phyloP scores from a whole-genome alignment of 2,797 vertebrate species.

The Emydoidea blandingii region DNA sequence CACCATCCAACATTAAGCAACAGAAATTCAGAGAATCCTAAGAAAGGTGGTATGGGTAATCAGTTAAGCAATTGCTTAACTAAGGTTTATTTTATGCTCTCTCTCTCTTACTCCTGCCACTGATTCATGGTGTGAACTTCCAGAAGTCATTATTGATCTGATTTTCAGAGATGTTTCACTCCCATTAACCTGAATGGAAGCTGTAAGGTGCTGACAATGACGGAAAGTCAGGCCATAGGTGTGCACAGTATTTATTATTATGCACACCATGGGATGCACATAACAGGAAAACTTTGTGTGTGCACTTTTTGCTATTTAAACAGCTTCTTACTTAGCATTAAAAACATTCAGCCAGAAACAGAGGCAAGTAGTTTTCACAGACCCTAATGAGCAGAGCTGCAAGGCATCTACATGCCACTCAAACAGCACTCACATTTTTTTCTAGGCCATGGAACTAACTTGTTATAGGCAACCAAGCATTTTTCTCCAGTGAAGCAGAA shows the following conservation, averaged over 20 bases:
- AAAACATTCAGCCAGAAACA: not conserved
- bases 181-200: not conserved
- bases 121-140: not conserved
- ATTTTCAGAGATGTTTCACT: not conserved
- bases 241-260: not conserved
- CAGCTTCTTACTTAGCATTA: not conserved
- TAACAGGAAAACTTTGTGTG: not conserved
- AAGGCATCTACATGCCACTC: not conserved
- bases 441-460: not conserved
- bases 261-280: not conserved
- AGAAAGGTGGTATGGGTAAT: not conserved
- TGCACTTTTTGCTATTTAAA: not conserved
- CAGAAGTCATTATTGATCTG: not conserved
- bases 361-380: not conserved
- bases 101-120: not conserved
- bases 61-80: not conserved
- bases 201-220: not conserved
- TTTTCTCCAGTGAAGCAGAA: not conserved
- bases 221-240: not conserved
- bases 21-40: not conserved
- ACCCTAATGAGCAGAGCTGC: fast-evolving
- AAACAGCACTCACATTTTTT: not conserved
- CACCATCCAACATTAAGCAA: not conserved
- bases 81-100: not conserved
- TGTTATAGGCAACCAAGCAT: not conserved